These are phyloP conservation scores for Pseudomyrmex concolor DNA, from an alignment of 1,140 invertebrate genomes.

Conservation along the genomic window DNA sequence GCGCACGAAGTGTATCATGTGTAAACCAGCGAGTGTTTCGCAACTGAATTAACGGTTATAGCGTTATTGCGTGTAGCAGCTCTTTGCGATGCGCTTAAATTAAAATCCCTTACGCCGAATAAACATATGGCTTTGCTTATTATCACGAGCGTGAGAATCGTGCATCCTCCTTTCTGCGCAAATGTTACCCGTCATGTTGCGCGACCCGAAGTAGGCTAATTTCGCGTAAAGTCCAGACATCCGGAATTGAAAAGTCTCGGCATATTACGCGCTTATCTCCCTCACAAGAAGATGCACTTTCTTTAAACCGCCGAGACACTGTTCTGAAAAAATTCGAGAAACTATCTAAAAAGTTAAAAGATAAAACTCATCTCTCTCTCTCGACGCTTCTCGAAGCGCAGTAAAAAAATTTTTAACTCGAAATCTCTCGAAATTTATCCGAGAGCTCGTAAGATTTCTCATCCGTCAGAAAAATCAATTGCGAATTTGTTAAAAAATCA, in stretches of 20 bases:
- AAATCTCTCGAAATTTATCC: not conserved
- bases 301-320: not conserved
- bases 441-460: not conserved
- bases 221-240: not conserved
- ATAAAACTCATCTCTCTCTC: too few relatives aligned
- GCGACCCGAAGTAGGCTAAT: not conserved
- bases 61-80: slow-evolving; percentile 53
- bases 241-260: too few relatives aligned
- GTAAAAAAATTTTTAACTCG: too few relatives aligned
- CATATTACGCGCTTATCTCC: not conserved
- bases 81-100: slow-evolving; percentile 20
- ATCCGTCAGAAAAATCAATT: not conserved
- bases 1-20: slow-evolving; percentile 55
- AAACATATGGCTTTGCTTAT: slow-evolving; percentile 69
- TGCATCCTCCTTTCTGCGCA: slow-evolving; percentile 13
- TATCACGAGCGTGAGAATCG: slow-evolving; percentile 70
- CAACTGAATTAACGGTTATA: slow-evolving; percentile 59
- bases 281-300: not conserved
- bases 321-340: not conserved
- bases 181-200: not conserved
- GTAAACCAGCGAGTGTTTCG: slow-evolving; percentile 50
- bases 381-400: too few relatives aligned
- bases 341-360: not conserved
- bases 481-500: not conserved
- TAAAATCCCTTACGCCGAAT: slow-evolving; percentile 63